These are phyloP conservation scores for Rhaphigaster nebulosa DNA, from an alignment of 2,888 invertebrate species.

Conservation along the genomic window DNA sequence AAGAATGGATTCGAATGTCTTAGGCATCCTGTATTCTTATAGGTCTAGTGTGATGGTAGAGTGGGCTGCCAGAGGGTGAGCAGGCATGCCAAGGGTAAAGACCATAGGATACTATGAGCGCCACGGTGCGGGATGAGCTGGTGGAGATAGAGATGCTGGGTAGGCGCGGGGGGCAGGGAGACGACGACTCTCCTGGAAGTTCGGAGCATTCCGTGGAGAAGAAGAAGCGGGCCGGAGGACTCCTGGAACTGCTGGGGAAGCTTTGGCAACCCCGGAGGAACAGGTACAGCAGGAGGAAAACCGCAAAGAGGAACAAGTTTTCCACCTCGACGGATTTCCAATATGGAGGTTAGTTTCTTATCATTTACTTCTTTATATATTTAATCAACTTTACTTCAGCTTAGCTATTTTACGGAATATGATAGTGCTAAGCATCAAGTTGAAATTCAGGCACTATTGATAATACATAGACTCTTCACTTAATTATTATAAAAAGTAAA, in stretches of 20 bases:
- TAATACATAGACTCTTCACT: no score
- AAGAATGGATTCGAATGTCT: no score
- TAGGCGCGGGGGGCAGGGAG: slow-evolving; percentile 45
- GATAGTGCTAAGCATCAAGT: neutral
- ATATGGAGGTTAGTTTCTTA: slow-evolving; percentile 30
- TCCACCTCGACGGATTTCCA: neutral
- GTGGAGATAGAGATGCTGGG: slow-evolving; percentile 56
- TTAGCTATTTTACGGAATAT: neutral
- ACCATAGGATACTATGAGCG: slow-evolving; percentile 45
- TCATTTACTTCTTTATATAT: neutral
- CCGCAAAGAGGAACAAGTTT: slow-evolving; percentile 20
- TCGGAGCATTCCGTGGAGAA: neutral
- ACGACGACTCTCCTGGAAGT: neutral
- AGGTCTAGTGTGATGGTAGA: slow-evolving; percentile 41
- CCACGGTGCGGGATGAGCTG: slow-evolving; percentile 53
- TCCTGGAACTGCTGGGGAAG: slow-evolving; percentile 34
- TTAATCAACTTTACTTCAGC: neutral
- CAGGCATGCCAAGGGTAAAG: slow-evolving; percentile 34
- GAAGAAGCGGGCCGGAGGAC: slow-evolving; percentile 10
- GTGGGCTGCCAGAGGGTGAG: slow-evolving; percentile 25
- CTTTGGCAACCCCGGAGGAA: slow-evolving; percentile 55
- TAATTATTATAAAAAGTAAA: no score
- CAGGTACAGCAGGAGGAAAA: slow-evolving; percentile 55
- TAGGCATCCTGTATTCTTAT: neutral
- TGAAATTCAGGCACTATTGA: no score